Percentiles rank a stretch among this genome's conserved stretches.
These are phyloP conservation scores for Strigamia crassipes DNA, from an alignment of 2,888 invertebrate genomes.

Conservation along the genomic window DNA sequence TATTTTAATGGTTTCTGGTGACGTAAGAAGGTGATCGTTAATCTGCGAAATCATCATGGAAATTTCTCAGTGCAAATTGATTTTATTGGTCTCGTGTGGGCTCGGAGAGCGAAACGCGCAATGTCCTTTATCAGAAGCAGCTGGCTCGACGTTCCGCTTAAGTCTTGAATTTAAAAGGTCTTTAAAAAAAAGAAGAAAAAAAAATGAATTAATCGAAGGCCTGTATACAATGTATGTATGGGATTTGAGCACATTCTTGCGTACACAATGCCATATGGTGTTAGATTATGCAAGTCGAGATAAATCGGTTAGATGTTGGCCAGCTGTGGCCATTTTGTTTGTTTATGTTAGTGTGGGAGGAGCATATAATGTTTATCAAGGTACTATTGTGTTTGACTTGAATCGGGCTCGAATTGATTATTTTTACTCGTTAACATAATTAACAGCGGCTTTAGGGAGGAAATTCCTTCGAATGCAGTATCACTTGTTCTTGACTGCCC, in stretches of 20 bases:
- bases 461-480: background rate
- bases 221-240: slow-evolving; percentile 9
- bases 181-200: too few species aligned
- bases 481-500: too few species aligned
- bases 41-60: slow-evolving; percentile 27
- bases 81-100: slow-evolving; percentile 35
- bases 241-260: background rate
- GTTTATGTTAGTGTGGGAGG: slow-evolving; percentile 10
- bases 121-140: slow-evolving; percentile 13
- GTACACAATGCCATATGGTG: slow-evolving; percentile 30
- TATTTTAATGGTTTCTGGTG: background rate
- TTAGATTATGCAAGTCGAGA: slow-evolving; percentile 28
- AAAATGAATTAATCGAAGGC: background rate
- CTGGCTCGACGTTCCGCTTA: background rate
- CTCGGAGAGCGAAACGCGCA: background rate
- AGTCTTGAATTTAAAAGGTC: background rate
- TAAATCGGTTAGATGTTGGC: slow-evolving; percentile 37
- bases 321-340: slow-evolving; percentile 40
- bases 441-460: slow-evolving; percentile 1
- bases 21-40: background rate
- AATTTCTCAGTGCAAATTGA: slow-evolving; percentile 15
- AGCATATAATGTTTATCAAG: slow-evolving; percentile 39
- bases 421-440: slow-evolving; percentile 32
- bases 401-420: slow-evolving; percentile 8
- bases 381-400: slow-evolving; percentile 39